A percentile compares a stretch with the other conserved stretches of the same genome.
Conservation (phyloP, 2,797 vertebrate genomes). For the Lepidocolaptes lacrymiger region DNA sequence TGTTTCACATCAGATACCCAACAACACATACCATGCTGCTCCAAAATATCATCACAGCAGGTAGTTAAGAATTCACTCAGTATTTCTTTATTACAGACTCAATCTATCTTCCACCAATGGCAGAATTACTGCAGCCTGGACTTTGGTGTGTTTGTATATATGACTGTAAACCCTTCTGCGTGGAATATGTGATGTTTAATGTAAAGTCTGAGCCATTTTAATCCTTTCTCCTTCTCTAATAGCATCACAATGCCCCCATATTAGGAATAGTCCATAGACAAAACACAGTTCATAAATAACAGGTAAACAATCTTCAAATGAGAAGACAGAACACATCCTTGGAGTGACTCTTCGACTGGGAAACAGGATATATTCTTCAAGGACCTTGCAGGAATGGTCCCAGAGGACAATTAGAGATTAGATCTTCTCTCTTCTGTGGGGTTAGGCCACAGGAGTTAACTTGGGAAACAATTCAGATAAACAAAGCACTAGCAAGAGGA, state of each 20-base stretch:
- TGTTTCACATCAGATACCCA: background rate
- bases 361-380: constrained; percentile 79
- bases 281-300: constrained; percentile 73
- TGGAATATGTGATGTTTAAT: background rate
- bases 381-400: constrained; percentile 64
- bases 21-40: background rate
- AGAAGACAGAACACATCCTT: constrained; percentile 71
- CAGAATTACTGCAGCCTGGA: background rate
- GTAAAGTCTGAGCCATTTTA: constrained; percentile 3
- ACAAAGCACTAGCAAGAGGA: constrained; percentile 75
- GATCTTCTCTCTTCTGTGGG: constrained; percentile 69
- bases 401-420: constrained; percentile 53
- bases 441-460: constrained; percentile 76
- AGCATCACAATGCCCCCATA: background rate
- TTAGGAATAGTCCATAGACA: constrained; percentile 69
- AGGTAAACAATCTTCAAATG: constrained; percentile 69
- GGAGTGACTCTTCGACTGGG: constrained; percentile 60
- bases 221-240: constrained; percentile 32
- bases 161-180: background rate
- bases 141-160: background rate
- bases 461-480: constrained; percentile 76
- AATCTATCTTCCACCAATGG: background rate
- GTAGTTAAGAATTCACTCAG: background rate
- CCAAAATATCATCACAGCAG: background rate
- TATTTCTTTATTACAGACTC: background rate